Conservation (phyloP, 2,888 invertebrate species). For the Hydropsyche betteni region DNA sequence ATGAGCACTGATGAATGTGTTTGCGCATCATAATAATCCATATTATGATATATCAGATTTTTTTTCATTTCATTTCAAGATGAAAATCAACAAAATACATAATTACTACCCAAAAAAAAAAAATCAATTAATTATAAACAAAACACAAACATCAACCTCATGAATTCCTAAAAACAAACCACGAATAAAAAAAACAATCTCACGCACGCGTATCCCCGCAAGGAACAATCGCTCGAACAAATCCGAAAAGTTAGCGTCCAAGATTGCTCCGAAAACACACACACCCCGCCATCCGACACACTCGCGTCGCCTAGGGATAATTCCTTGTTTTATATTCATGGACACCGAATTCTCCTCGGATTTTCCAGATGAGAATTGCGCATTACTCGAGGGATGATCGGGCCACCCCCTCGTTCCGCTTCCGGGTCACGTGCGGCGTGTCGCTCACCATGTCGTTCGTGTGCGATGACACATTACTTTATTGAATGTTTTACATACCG, state of each 20-base stretch:
- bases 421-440: slow-evolving; percentile 8
- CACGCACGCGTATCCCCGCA: neutral
- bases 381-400: slow-evolving; percentile 22
- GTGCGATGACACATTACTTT: slow-evolving; percentile 29
- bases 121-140: no score
- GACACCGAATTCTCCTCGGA: slow-evolving; percentile 20
- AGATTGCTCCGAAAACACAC: neutral
- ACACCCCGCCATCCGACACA: neutral
- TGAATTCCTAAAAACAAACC: no score
- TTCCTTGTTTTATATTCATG: slow-evolving; percentile 27
- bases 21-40: no score
- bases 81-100: no score
- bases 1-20: no score
- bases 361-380: slow-evolving; percentile 30
- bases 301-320: slow-evolving; percentile 4
- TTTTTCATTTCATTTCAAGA: no score
- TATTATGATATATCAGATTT: no score
- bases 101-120: no score
- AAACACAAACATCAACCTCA: no score
- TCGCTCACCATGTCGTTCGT: slow-evolving; percentile 18
- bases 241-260: neutral
- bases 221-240: neutral
- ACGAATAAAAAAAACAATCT: no score
- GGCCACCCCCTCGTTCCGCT: neutral
- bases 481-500: slow-evolving; percentile 9